Conservation (phyloP, 2,888 invertebrate species). For the Mythimna pallens region DNA sequence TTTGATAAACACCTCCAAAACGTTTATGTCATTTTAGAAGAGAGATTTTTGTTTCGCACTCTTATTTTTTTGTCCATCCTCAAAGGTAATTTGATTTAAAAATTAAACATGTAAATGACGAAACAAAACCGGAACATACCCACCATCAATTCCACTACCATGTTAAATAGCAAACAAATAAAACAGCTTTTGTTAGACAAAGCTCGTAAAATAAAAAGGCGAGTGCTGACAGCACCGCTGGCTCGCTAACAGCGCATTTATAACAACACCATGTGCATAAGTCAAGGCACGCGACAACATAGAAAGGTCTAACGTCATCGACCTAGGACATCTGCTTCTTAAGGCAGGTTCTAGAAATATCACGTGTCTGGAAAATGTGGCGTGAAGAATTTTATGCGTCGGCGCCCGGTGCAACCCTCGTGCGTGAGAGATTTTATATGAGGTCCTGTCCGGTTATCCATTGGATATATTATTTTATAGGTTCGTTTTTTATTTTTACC, state of each 20-base stretch:
- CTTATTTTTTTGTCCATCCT: background rate
- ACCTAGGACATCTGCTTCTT: slow-evolving; percentile 83
- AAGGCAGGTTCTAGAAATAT: slow-evolving; percentile 67
- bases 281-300: slow-evolving; percentile 80
- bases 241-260: slow-evolving; percentile 68
- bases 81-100: background rate
- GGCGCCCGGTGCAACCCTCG: slow-evolving; percentile 51
- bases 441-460: slow-evolving; percentile 40
- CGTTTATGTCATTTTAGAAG: background rate
- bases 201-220: slow-evolving; percentile 67
- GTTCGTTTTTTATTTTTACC: slow-evolving; percentile 25
- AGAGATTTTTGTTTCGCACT: background rate
- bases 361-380: slow-evolving; percentile 58
- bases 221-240: slow-evolving; percentile 74
- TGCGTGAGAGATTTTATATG: slow-evolving; percentile 55
- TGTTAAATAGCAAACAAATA: slow-evolving; percentile 29
- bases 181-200: slow-evolving; percentile 62
- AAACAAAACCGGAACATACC: slow-evolving; percentile 4
- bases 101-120: slow-evolving; percentile 2
- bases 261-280: slow-evolving; percentile 73
- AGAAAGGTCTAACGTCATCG: slow-evolving; percentile 88
- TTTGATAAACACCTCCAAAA: background rate
- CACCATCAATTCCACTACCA: slow-evolving; percentile 13
- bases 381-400: slow-evolving; percentile 56
- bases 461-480: slow-evolving; percentile 34